These are phyloP conservation scores for Hippocampus mohnikei DNA, from an alignment of 2,113 vertebrate species.

Conservation along the genomic window DNA sequence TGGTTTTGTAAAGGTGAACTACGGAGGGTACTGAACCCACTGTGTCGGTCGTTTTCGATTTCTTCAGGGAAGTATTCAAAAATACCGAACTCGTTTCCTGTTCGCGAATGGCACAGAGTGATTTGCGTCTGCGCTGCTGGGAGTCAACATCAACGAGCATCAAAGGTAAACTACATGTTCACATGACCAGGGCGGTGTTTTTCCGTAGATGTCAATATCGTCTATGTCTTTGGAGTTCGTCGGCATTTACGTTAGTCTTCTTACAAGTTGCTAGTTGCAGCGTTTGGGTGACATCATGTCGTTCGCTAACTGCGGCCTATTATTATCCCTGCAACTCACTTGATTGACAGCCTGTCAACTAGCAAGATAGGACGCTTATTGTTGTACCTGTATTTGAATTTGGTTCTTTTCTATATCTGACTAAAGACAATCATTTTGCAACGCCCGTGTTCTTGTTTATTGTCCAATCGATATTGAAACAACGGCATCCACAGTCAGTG, in stretches of 20 bases:
- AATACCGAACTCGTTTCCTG: not conserved
- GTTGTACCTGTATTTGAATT: not conserved
- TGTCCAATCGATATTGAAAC: conserved; percentile 1
- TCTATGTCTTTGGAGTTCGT: not conserved
- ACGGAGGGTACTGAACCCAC: not conserved
- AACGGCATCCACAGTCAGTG: conserved; percentile 36
- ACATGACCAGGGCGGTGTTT: not conserved
- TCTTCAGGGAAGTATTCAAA: not conserved
- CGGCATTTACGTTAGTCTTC: conserved; percentile 4
- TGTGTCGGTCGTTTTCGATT: not conserved
- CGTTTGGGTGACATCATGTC: conserved; percentile 33
- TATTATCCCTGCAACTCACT: conserved; percentile 21
- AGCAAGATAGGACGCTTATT: not conserved
- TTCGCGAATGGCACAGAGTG: conserved; percentile 15
- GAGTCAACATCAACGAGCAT: conserved; percentile 28
- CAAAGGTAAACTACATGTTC: conserved; percentile 39
- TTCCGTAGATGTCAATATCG: no score
- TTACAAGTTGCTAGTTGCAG: conserved; percentile 20
- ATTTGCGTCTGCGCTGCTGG: conserved; percentile 35
- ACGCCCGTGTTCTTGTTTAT: not conserved
- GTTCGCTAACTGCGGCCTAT: conserved; percentile 47
- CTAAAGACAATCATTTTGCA: not conserved
- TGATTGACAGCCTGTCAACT: conserved; percentile 38
- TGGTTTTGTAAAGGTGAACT: not conserved
- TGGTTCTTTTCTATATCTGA: not conserved